phyloP scores from a whole-genome alignment of 2,888 invertebrate species.

The Xanthorhoe spadicearia region DNA sequence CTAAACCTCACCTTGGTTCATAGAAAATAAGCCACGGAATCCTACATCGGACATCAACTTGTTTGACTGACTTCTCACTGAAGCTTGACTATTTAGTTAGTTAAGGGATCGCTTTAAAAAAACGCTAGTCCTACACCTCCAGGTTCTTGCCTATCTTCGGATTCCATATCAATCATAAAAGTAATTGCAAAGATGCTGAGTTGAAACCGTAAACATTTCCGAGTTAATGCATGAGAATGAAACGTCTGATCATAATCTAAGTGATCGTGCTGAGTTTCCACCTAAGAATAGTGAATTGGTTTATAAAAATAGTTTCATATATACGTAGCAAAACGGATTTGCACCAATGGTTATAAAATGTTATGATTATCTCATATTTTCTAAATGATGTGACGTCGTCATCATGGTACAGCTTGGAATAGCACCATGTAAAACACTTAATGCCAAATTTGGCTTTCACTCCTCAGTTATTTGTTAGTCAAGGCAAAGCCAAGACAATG shows the following conservation, averaged over 20 bases:
- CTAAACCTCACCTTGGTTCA: too few relatives aligned
- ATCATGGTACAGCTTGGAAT: not conserved
- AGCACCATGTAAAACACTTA: too few relatives aligned
- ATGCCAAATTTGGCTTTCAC: too few relatives aligned
- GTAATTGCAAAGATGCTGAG: slow-evolving; percentile 3
- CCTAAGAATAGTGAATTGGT: slow-evolving; percentile 13
- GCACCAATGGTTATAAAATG: not conserved
- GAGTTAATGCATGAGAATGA: slow-evolving; percentile 1
- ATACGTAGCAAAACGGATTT: slow-evolving; percentile 12
- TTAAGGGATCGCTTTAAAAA: too few relatives aligned
- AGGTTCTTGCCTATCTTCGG: too few relatives aligned
- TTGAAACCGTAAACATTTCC: not conserved
- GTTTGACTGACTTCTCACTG: too few relatives aligned
- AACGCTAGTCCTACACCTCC: too few relatives aligned
- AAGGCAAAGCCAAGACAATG: too few relatives aligned
- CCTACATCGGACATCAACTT: too few relatives aligned
- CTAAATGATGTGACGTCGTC: not conserved
- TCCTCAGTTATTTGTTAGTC: too few relatives aligned
- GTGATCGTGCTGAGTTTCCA: not conserved
- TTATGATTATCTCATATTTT: not conserved
- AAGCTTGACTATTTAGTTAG: too few relatives aligned
- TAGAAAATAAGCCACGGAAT: too few relatives aligned
- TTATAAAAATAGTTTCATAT: slow-evolving; percentile 6
- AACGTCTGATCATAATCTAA: slow-evolving; percentile 3
- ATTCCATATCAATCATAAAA: slow-evolving; percentile 1